These are phyloP conservation scores for Atta texana DNA, from an alignment of 1,140 invertebrate species.

Conservation along the genomic window DNA sequence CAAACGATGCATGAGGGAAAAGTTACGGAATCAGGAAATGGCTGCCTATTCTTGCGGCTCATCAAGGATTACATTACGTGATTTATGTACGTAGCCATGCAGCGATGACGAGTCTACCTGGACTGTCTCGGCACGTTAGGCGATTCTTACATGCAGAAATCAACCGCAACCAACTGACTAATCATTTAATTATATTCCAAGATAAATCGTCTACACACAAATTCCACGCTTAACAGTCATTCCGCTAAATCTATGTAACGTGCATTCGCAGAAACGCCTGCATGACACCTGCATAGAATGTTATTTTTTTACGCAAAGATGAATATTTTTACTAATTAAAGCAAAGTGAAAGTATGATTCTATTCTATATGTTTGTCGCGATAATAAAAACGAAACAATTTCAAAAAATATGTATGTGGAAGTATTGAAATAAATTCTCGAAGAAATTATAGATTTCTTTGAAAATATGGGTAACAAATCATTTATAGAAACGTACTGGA, in stretches of 20 bases:
- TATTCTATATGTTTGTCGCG: not conserved
- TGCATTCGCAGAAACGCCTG: not conserved
- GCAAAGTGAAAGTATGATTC: conserved; percentile 7
- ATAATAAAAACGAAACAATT: conserved; percentile 19
- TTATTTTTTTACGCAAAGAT: not conserved
- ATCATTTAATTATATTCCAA: conserved; percentile 52
- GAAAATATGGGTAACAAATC: not conserved
- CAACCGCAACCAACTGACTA: conserved; percentile 33
- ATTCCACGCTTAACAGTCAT: conserved; percentile 43
- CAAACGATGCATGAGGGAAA: conserved; percentile 39
- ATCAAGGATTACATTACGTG: conserved; percentile 53
- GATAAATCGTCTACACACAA: not conserved
- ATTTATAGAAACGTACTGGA: too few relatives aligned
- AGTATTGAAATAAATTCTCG: not conserved
- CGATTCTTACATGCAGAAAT: not conserved
- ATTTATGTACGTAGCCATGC: conserved; percentile 47
- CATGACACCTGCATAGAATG: not conserved
- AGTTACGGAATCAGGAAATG: conserved; percentile 55
- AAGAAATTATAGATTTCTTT: not conserved
- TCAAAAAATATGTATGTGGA: not conserved
- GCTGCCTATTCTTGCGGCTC: conserved; percentile 40
- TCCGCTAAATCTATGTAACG: not conserved
- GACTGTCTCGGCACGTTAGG: conserved; percentile 16
- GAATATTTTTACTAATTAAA: not conserved
- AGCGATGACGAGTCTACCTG: conserved; percentile 45